Evolutionary conservation across 2,888 invertebrate species (phyloP), one percentile per base, ranked within the genome.

Genomic region (Orthosia cruda): DNA sequence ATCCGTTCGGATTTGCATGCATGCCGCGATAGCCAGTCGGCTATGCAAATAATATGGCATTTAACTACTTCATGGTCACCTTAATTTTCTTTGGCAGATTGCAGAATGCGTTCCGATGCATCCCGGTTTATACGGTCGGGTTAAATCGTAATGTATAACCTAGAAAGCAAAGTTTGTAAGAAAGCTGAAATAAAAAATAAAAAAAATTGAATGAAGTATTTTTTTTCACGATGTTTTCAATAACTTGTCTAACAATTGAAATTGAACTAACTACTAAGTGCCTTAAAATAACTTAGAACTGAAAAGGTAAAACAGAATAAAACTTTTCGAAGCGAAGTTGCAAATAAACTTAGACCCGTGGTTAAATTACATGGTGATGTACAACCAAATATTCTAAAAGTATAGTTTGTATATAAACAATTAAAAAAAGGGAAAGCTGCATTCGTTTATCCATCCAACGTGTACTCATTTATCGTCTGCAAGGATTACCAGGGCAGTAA

Each of bases 401-500:
- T 55, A 66, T 47, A 68, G 47, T 54, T 49, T 65, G 45, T 47
- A 57, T 55, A 69, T 47, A 23, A 54, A 54, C 20, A 32, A 32
- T 50, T 32, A 55, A 65, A 54, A 61, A 47, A 54, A 68, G 11
- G 13, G 54, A 0, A 0, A 16, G 20, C 47, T 71, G 80, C 23
- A 13, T 70, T 69, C 64, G 62, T 66, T 58, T 62, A 26, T 16
- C 71, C 13, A 40, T 40, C 40, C 9, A 40, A 9, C 40, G 7
- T 40, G 9, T 40, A 40, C 40, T 40, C 40, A 9, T 40, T 40
- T 40, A 40, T 9, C 40, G 40, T 40, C 9, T 40, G 40, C 9
- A 40, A 9, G 92, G 91, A 55, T 94, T 94, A 20, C 89, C 88
- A n/a, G 94, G 92, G 75, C 94, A 94, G 68, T 77, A 89, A 84